A percentile compares a stretch with the other conserved stretches of the same genome.
phyloP scores from a whole-genome alignment of 2,888 invertebrate species.

The Corythucha ciliata region DNA sequence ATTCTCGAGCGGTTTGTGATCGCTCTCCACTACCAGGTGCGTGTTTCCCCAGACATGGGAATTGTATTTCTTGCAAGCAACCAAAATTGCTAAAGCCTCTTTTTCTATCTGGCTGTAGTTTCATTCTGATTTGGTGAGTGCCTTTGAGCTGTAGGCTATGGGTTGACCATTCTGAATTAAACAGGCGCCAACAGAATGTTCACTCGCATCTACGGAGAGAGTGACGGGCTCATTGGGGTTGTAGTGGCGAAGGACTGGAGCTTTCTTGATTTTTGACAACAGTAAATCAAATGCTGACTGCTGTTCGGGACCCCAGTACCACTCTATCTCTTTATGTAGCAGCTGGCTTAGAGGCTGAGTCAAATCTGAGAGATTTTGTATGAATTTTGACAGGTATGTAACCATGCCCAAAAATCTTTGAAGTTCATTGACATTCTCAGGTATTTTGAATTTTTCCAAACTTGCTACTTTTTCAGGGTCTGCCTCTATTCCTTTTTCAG shows the following conservation, averaged over 20 bases:
- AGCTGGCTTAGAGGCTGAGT: slow-evolving; percentile 29
- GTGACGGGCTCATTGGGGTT: slow-evolving; percentile 34
- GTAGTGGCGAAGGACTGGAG: slow-evolving; percentile 34
- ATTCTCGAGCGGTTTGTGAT: slow-evolving; percentile 10
- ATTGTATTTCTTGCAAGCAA: slow-evolving; percentile 38
- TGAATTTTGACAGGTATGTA: slow-evolving; percentile 36
- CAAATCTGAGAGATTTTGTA: slow-evolving; percentile 32
- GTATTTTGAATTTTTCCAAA: slow-evolving; percentile 23
- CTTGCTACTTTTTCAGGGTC: slow-evolving; percentile 32
- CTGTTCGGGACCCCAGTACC: slow-evolving; percentile 35
- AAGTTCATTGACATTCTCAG: slow-evolving; percentile 32
- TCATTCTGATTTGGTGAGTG: slow-evolving; percentile 34
- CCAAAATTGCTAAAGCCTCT: slow-evolving; percentile 37
- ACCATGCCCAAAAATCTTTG: slow-evolving; percentile 32
- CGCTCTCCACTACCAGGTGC: neutral
- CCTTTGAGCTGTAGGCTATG: slow-evolving; percentile 38
- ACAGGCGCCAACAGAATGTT: slow-evolving; percentile 37
- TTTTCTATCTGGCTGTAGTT: slow-evolving; percentile 39
- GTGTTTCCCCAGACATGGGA: slow-evolving; percentile 37
- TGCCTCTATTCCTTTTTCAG: slow-evolving; percentile 30
- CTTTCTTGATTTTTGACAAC: slow-evolving; percentile 29
- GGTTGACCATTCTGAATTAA: slow-evolving; percentile 38
- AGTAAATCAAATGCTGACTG: slow-evolving; percentile 29
- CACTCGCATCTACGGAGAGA: slow-evolving; percentile 36
- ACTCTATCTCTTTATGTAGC: slow-evolving; percentile 34